Base-by-base conservation (phyloP, 2,888 invertebrate species). In the Orgyia antiqua region DNA sequence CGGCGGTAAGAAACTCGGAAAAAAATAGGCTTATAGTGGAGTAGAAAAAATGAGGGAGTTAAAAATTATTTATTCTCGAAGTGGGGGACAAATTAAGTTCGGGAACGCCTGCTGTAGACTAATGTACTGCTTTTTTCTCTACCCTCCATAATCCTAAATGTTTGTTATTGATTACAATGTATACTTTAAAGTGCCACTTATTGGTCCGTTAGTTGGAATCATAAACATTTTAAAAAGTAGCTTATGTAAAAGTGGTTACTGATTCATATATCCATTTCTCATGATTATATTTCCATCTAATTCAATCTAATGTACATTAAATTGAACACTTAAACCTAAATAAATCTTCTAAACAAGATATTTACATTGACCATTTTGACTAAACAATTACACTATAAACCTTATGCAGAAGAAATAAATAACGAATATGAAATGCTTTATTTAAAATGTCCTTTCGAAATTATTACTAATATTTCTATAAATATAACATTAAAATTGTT, bases 341-440 rank as follows among this genome's bases (percentile, higher is more conserved):
- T 79, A 80, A 82, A 82, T 68, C 72, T 60, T 79, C 77, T 82
- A 82, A 80, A 82, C 74, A 74, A 77, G 74, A 72, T 84, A 84
- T 84, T 80, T 84, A 84, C 84, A 84, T 58, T 72, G 68, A 76
- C 66, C 77, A 76, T 75, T 77, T 75, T 74, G 78, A 79, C 79
- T 80, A 82, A 82, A 77, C 71, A 77, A 78, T 78, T 80, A 80
- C 61, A 74, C 77, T 82, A 80, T n/a, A 76, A 70, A 68, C 72
- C 74, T 77, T 76, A 79, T 68, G 60, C 69, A 76, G 68, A 79
- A 75, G 68, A 75, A 83, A 83, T 83, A 84, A 84, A 83, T 83
- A 83, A 83, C 80, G 75, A 82, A 78, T 79, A 83, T 82, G 80
- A 83, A 84, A 84, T 84, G 79, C 82, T 80, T 69, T 57, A 73